A percentile compares a stretch with the other conserved stretches of the same genome.
phyloP scores from a whole-genome alignment of 2,113 vertebrate genomes.

The Xyliphius kryptos region DNA sequence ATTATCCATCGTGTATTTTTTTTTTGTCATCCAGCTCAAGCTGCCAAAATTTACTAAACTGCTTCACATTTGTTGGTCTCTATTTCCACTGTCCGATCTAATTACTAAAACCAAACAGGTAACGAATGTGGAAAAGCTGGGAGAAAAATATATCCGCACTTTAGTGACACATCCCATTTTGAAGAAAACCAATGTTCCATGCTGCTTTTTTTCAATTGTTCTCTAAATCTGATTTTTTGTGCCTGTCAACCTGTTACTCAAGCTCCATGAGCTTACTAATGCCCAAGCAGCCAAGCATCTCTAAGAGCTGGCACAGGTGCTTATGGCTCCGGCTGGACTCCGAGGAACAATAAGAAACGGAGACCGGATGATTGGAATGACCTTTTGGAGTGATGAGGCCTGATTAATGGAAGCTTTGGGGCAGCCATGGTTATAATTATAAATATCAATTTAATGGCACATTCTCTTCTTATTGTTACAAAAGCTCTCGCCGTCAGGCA shows the following conservation, averaged over 20 bases:
- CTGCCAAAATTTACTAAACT: no score
- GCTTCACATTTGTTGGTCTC: no score
- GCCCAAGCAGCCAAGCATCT: constrained; percentile 13
- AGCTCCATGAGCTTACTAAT: constrained; percentile 28
- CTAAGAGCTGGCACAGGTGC: constrained; percentile 10
- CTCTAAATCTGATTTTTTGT: constrained; percentile 29
- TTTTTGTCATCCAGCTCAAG: no score
- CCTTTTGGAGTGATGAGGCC: constrained; percentile 32
- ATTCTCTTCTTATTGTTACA: constrained; percentile 19
- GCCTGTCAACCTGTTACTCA: constrained; percentile 25
- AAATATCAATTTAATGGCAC: constrained; percentile 29
- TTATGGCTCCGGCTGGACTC: constrained; percentile 20
- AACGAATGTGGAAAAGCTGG: constrained; percentile 55
- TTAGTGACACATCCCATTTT: constrained; percentile 51
- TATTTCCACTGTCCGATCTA: constrained; percentile 36
- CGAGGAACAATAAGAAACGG: constrained; percentile 23
- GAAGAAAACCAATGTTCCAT: constrained; percentile 21
- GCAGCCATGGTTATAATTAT: constrained; percentile 21
- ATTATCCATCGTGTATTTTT: no score
- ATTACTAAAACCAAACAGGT: constrained; percentile 57
- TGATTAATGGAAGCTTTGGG: constrained; percentile 28
- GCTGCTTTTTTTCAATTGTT: constrained; percentile 5
- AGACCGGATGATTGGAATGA: constrained; percentile 29
- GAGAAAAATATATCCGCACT: constrained; percentile 52
- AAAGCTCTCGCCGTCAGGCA: constrained; percentile 25